These are phyloP conservation scores for Loriculus beryllinus DNA, from an alignment of 2,797 vertebrate genomes.

Conservation along the genomic window DNA sequence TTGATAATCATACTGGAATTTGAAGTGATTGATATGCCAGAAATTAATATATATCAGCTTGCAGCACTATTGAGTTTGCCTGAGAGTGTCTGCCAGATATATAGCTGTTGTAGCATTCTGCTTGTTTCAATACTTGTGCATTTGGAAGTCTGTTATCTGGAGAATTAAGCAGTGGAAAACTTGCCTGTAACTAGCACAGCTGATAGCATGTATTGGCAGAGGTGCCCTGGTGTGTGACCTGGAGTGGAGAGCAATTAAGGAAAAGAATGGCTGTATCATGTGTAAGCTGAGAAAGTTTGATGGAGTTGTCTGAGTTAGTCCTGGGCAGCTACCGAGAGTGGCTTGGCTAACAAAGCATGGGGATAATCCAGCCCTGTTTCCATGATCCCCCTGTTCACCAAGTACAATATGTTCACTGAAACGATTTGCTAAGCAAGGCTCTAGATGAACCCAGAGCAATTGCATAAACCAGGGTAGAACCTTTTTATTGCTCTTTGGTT, in stretches of 20 bases:
- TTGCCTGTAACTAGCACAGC: not conserved
- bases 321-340: not conserved
- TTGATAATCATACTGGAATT: not conserved
- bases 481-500: not conserved
- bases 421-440: not conserved
- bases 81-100: not conserved
- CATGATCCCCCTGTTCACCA: fast-evolving
- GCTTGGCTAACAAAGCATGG: not conserved
- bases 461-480: not conserved
- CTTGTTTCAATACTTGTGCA: not conserved
- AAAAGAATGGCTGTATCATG: fast-evolving
- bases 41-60: not conserved
- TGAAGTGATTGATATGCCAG: not conserved
- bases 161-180: not conserved
- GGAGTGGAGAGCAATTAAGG: not conserved
- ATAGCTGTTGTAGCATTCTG: fast-evolving
- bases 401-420: fast-evolving
- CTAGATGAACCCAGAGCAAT: not conserved
- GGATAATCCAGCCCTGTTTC: not conserved
- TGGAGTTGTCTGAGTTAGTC: not conserved
- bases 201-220: not conserved
- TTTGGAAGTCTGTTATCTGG: not conserved
- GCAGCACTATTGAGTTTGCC: not conserved
- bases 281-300: not conserved
- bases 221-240: not conserved